Evolutionary conservation across 2,888 invertebrate species (phyloP).

Genomic region (Clitarchus hookeri): DNA sequence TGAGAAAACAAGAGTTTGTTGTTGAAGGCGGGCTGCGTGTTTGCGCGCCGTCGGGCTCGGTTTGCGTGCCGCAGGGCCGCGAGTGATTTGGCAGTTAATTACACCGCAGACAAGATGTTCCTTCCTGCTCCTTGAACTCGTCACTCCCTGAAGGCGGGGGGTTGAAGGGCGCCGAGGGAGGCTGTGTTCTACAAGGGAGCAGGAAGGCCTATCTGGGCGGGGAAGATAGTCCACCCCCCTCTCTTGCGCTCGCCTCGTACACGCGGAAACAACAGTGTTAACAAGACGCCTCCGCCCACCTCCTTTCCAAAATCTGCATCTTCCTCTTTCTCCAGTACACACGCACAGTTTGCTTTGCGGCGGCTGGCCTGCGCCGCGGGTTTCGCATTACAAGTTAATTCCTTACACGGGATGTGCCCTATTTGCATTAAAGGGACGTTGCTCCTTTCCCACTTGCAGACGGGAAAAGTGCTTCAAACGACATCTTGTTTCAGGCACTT

Average conservation of each 20-base stretch:
- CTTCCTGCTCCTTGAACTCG: conserved; percentile 1
- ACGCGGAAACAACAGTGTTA: background rate
- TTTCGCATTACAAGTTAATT: background rate
- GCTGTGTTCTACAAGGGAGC: background rate
- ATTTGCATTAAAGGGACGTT: too few relatives aligned
- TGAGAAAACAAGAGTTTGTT: too few relatives aligned
- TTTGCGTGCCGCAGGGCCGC: too few relatives aligned
- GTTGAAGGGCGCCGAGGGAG: background rate
- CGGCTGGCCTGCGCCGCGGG: background rate
- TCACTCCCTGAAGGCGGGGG: background rate
- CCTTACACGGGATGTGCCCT: too few relatives aligned
- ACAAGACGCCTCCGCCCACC: background rate
- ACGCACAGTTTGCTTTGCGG: background rate
- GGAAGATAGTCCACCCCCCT: background rate
- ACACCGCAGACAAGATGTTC: conserved; percentile 1
- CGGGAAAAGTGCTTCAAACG: too few relatives aligned
- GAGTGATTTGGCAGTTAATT: background rate
- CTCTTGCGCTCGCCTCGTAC: background rate
- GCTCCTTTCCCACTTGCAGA: too few relatives aligned
- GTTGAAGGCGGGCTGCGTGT: too few relatives aligned
- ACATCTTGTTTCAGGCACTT: too few relatives aligned
- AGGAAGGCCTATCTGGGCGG: background rate
- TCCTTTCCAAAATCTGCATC: background rate
- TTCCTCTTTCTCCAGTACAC: background rate
- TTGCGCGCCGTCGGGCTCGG: too few relatives aligned